Evolutionary conservation across 2,888 invertebrate species (phyloP).

Genomic region (Tortrix viridana): DNA sequence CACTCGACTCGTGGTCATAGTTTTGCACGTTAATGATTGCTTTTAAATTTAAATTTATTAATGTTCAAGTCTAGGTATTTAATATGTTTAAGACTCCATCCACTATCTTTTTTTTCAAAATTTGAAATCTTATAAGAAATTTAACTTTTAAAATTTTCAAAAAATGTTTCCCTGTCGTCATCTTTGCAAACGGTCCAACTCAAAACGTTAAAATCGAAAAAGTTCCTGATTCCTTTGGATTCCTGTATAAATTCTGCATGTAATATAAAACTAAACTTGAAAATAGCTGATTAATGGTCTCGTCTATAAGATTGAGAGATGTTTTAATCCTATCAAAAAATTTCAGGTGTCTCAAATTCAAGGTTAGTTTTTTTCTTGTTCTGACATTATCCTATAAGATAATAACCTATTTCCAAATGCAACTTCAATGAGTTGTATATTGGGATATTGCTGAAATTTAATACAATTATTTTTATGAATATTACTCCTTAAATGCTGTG

Average conservation of each 20-base stretch:
- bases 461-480: slow-evolving; percentile 9
- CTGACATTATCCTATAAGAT: no score
- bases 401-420: no score
- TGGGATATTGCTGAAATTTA: neutral
- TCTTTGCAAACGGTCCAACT: slow-evolving; percentile 11
- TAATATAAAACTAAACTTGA: slow-evolving; percentile 1
- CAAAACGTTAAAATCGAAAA: no score
- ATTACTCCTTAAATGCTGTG: slow-evolving; percentile 12
- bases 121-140: neutral
- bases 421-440: slow-evolving; percentile 4
- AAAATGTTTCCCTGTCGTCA: slow-evolving; percentile 1
- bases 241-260: no score
- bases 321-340: slow-evolving; percentile 5
- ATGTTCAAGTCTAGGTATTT: no score
- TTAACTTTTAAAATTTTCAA: neutral
- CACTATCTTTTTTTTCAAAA: no score
- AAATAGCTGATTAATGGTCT: slow-evolving; percentile 4
- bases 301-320: slow-evolving; percentile 10
- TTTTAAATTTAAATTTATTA: slow-evolving; percentile 12
- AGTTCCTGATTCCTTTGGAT: no score
- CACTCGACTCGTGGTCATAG: slow-evolving; percentile 5
- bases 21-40: slow-evolving; percentile 12
- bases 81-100: no score
- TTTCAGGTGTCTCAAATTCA: slow-evolving; percentile 9
- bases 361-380: neutral